Conservation (phyloP, 2,888 invertebrate genomes). For the Augiades crinisus region DNA sequence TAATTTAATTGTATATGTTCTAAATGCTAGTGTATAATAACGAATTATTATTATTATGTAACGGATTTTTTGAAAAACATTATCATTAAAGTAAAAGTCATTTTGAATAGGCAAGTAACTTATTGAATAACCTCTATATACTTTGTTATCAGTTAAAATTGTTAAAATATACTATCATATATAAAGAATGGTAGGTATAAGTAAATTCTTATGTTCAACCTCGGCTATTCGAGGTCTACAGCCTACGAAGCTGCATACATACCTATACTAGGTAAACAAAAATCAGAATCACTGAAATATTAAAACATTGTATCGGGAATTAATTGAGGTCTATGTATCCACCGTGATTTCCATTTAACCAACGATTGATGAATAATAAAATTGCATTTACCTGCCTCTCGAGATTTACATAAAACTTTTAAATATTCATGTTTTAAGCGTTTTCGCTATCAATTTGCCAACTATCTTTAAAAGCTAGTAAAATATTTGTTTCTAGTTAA, state of each 20-base stretch:
- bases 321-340: not conserved
- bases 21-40: no score
- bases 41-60: no score
- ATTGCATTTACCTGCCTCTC: not conserved
- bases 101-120: no score
- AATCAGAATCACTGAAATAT: not conserved
- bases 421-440: not conserved
- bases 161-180: no score
- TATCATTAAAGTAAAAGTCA: no score
- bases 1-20: not conserved
- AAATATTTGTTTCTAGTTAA: no score
- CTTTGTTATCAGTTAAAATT: no score
- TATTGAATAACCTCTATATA: no score
- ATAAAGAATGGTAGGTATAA: no score
- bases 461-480: not conserved
- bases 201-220: no score
- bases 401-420: not conserved
- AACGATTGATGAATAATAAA: conserved; percentile 4
- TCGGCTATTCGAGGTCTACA: not conserved
- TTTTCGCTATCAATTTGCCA: not conserved
- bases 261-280: no score
- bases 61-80: no score
- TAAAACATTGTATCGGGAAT: not conserved
- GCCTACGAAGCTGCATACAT: not conserved
- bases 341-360: not conserved